Percentiles rank a stretch among this genome's conserved stretches.
phyloP scores from a whole-genome alignment of 2,888 invertebrate genomes.

The Callyntrura guangdongensis region DNA sequence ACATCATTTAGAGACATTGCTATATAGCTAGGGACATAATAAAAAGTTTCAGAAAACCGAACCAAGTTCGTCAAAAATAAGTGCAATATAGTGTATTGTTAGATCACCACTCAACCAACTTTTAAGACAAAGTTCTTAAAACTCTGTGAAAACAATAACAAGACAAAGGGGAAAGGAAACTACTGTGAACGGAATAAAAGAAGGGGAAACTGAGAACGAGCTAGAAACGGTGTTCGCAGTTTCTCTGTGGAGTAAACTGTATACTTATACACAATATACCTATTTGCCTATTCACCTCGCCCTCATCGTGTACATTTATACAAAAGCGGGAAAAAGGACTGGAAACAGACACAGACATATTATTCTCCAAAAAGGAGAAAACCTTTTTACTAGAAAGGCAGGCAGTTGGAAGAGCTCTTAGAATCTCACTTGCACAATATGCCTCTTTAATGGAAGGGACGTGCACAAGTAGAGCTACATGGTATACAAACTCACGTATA shows the following conservation, averaged over 20 bases:
- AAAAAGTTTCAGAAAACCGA: no score
- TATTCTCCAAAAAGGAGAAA: slow-evolving; percentile 37
- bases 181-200: slow-evolving; percentile 30
- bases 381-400: slow-evolving; percentile 71
- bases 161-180: slow-evolving; percentile 59
- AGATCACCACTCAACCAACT: no score
- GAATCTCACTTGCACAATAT: slow-evolving; percentile 69
- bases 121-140: no score
- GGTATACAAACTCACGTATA: neutral
- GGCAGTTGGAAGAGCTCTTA: slow-evolving; percentile 76
- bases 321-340: slow-evolving; percentile 22
- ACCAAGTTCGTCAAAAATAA: no score
- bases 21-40: no score
- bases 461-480: slow-evolving; percentile 52
- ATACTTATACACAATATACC: no score
- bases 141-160: neutral
- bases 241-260: slow-evolving; percentile 26
- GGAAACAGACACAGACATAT: slow-evolving; percentile 41
- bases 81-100: no score
- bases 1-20: no score
- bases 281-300: neutral
- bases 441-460: slow-evolving; percentile 74
- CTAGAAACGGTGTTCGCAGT: slow-evolving; percentile 64
- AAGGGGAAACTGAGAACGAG: slow-evolving; percentile 66
- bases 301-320: neutral